Conservation (phyloP, 2,113 vertebrate genomes). For the Heterotilapia buettikoferi region DNA sequence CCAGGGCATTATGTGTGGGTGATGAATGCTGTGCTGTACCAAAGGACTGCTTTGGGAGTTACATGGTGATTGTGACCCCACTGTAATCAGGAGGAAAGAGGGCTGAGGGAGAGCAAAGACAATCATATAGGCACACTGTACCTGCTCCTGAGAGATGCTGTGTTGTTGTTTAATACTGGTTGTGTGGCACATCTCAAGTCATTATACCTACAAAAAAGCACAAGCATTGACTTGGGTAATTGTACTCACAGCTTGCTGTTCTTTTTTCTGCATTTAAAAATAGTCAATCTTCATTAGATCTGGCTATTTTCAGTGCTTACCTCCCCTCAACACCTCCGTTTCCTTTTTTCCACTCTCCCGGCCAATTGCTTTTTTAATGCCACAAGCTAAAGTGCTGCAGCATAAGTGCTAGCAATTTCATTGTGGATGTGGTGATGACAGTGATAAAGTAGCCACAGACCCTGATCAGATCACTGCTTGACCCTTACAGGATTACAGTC, state of each 20-base stretch:
- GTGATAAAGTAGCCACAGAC: constrained; percentile 62
- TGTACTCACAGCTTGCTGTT: neutral
- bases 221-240: neutral
- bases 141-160: neutral
- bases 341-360: neutral
- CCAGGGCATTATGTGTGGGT: neutral
- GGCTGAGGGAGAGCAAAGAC: neutral
- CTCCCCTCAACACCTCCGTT: neutral
- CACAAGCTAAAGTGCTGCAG: constrained; percentile 24
- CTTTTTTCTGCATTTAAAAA: neutral
- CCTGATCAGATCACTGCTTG: constrained; percentile 60
- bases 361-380: neutral
- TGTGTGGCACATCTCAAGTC: neutral
- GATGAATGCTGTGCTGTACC: constrained; percentile 29
- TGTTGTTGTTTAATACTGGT: neutral
- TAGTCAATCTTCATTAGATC: neutral
- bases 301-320: neutral
- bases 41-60: constrained; percentile 30
- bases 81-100: constrained; percentile 45
- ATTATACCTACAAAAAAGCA: neutral
- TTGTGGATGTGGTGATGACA: constrained; percentile 66
- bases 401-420: constrained; percentile 57
- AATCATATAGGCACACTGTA: neutral
- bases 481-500: constrained; percentile 59
- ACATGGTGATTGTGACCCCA: constrained; percentile 30